Percentiles rank a stretch among this genome's conserved stretches.
Conservation (phyloP, 1,140 invertebrate genomes). For the Onthophagus taurus region DNA sequence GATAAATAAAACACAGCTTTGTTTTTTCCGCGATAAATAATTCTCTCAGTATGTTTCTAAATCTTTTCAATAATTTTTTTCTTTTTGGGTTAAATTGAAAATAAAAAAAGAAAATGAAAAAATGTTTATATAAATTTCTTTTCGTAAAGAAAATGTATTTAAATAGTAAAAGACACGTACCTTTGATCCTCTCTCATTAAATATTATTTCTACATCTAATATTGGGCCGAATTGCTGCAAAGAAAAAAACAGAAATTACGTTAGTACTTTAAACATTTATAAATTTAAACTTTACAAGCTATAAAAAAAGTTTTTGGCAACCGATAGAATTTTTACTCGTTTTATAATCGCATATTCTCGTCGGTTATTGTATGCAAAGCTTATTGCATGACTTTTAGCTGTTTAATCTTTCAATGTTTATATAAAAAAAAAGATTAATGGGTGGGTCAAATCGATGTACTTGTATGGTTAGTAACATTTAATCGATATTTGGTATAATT, state of each 20-base stretch:
- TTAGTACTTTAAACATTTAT: not conserved
- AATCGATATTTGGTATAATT: no score
- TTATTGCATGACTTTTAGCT: no score
- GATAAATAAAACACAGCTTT: no score
- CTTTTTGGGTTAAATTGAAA: not conserved
- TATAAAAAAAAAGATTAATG: no score
- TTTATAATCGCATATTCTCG: not conserved
- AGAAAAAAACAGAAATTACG: slow-evolving; percentile 43
- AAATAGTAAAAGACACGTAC: slow-evolving; percentile 52
- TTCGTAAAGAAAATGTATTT: no score
- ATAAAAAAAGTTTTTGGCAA: not conserved
- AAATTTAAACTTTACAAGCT: not conserved
- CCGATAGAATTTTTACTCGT: not conserved
- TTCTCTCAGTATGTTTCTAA: not conserved
- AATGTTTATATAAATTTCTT: slow-evolving; percentile 8
- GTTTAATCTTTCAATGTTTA: no score
- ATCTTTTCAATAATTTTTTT: not conserved
- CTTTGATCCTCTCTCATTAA: slow-evolving; percentile 99
- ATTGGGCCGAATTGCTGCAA: slow-evolving; percentile 97
- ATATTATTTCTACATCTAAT: slow-evolving; percentile 98
- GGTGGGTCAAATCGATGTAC: no score
- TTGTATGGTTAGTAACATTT: no score
- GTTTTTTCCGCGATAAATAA: no score
- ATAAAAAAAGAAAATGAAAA: slow-evolving; percentile 8
- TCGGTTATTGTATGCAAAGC: no score